Evolutionary conservation across 2,797 vertebrate genomes (phyloP).

Genomic region (Chrysocyon brachyurus): DNA sequence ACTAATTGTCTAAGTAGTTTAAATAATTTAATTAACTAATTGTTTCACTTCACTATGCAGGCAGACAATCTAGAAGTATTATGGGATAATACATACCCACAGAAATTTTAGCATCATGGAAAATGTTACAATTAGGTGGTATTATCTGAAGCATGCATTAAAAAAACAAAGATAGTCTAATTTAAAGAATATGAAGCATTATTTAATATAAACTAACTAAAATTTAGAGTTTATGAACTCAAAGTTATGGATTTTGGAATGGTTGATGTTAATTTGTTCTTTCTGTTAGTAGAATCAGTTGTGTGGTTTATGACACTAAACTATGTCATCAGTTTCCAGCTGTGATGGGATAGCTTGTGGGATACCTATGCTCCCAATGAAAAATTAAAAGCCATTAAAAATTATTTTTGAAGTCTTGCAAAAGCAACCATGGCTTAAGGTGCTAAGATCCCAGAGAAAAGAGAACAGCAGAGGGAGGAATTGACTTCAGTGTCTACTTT

Average conservation of each 20-base stretch:
- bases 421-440: background rate
- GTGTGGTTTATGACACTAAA: background rate
- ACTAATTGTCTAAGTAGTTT: background rate
- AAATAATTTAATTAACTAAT: background rate
- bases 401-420: background rate
- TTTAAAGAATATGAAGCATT: background rate
- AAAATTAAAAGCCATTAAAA: background rate
- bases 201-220: constrained; percentile 15
- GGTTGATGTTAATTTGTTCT: background rate
- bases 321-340: background rate
- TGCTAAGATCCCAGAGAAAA: background rate
- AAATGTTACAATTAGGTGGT: background rate
- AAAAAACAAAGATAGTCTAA: background rate
- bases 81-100: background rate
- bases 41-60: background rate
- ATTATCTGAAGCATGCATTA: background rate
- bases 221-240: background rate
- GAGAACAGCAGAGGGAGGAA: no score
- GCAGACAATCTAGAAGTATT: background rate
- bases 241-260: background rate
- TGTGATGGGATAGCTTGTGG: background rate
- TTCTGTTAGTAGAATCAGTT: background rate
- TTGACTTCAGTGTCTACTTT: background rate
- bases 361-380: background rate
- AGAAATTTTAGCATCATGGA: background rate